Evolutionary conservation across 2,888 invertebrate genomes (phyloP).

Genomic region (Sphecodes monilicornis): DNA sequence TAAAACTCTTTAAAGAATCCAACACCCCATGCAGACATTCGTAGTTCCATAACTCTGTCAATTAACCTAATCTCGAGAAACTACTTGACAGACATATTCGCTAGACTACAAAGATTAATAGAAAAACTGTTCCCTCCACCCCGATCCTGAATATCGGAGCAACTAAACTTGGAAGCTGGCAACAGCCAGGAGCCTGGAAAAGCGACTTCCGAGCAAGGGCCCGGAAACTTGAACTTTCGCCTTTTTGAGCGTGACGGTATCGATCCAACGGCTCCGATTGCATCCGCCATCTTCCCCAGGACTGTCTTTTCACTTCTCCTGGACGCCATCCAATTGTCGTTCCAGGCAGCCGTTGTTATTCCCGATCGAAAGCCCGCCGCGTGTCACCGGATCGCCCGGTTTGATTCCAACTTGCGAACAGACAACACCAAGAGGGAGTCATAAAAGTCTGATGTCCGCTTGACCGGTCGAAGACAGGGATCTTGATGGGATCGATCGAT

Average conservation of each 20-base stretch:
- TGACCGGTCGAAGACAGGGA: neutral
- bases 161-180: neutral
- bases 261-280: slow-evolving; percentile 32
- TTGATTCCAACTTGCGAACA: neutral
- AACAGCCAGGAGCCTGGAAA: neutral
- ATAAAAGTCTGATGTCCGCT: neutral
- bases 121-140: neutral
- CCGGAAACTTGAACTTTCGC: slow-evolving; percentile 26
- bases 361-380: neutral
- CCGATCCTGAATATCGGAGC: neutral
- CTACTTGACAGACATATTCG: neutral
- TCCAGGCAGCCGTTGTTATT: neutral
- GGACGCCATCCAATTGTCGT: slow-evolving; percentile 11
- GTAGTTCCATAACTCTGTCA: too few species aligned
- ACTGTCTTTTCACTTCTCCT: slow-evolving; percentile 30
- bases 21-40: too few species aligned
- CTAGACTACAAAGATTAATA: neutral
- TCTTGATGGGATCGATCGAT: neutral
- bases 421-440: neutral
- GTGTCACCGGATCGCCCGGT: too few species aligned
- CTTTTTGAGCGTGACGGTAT: slow-evolving; percentile 14
- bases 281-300: neutral
- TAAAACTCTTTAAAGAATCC: too few species aligned
- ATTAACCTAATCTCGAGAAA: neutral
- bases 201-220: neutral